A percentile compares a stretch with the other conserved stretches of the same genome.
These are phyloP conservation scores for Eumerus sabulonum DNA, from an alignment of 2,888 invertebrate species.

Conservation along the genomic window DNA sequence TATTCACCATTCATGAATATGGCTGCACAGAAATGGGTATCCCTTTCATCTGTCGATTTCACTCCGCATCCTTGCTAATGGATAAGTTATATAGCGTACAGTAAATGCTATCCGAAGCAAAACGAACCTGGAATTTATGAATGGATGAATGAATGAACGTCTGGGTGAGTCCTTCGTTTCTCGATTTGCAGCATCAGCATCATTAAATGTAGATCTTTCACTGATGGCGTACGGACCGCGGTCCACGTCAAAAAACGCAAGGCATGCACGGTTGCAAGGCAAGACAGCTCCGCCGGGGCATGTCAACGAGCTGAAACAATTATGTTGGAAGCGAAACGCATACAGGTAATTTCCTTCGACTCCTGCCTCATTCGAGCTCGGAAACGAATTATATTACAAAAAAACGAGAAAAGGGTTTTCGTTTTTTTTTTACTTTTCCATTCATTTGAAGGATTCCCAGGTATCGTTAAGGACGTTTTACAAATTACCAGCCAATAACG, in stretches of 20 bases:
- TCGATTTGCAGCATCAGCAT: constrained; percentile 67
- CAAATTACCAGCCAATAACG: constrained; percentile 68
- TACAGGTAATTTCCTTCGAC: not conserved
- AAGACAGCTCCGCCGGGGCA: constrained; percentile 41
- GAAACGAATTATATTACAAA: not conserved
- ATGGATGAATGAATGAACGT: constrained; percentile 10
- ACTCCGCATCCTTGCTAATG: constrained; percentile 47
- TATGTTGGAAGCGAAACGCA: constrained; percentile 42
- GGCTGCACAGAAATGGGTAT: constrained; percentile 62
- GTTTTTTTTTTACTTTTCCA: constrained; percentile 1
- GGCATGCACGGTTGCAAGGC: constrained; percentile 35
- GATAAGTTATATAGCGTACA: constrained; percentile 59
- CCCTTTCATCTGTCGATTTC: constrained; percentile 61
- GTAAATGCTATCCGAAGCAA: constrained; percentile 55
- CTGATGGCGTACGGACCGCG: not conserved
- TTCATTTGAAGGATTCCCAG: constrained; percentile 25
- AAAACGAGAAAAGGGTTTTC: too few relatives aligned
- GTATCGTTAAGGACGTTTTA: constrained; percentile 60
- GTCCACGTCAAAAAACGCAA: constrained; percentile 23
- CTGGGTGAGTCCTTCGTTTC: constrained; percentile 54
- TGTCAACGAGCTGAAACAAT: constrained; percentile 66
- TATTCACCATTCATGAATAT: constrained; percentile 20
- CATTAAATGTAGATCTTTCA: constrained; percentile 64
- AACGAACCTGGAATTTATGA: constrained; percentile 60
- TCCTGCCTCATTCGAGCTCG: not conserved